Evolutionary conservation across 2,797 vertebrate genomes (phyloP).

Genomic region (Syngnathus rostellatus): DNA sequence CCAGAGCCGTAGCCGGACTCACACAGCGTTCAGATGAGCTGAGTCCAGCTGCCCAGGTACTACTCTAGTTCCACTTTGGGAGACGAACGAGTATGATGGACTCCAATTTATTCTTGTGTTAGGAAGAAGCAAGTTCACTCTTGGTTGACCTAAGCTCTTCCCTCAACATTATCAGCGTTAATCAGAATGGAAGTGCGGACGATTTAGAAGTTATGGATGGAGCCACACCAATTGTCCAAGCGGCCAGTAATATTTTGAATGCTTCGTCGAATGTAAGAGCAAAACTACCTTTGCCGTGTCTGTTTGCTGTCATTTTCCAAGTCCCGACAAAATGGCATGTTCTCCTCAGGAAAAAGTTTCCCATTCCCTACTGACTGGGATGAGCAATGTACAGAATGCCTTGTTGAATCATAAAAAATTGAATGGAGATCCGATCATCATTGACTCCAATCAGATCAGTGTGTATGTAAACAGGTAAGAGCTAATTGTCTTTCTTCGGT

Average conservation of each 20-base stretch:
- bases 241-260: constrained; percentile 79
- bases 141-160: constrained; percentile 75
- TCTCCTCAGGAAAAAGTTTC: constrained; percentile 62
- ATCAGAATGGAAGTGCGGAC: constrained; percentile 28
- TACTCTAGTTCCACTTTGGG: neutral
- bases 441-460: constrained; percentile 72
- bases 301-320: neutral
- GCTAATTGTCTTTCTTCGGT: neutral
- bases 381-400: constrained; percentile 77
- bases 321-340: neutral
- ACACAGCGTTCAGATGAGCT: constrained; percentile 76
- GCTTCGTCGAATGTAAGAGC: constrained; percentile 59
- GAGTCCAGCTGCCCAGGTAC: constrained; percentile 77
- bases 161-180: constrained; percentile 59
- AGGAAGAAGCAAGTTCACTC: constrained; percentile 74
- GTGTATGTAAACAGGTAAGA: constrained; percentile 86
- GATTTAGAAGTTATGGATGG: constrained; percentile 60
- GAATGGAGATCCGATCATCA: constrained; percentile 63
- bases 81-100: neutral
- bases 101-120: constrained; percentile 7
- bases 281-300: neutral
- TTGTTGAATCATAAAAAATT: constrained; percentile 74
- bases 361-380: constrained; percentile 65
- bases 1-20: constrained; percentile 77
- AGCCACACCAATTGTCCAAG: constrained; percentile 72